Conservation (phyloP, 1,140 invertebrate genomes). For the Drosophila littoralis region DNA sequence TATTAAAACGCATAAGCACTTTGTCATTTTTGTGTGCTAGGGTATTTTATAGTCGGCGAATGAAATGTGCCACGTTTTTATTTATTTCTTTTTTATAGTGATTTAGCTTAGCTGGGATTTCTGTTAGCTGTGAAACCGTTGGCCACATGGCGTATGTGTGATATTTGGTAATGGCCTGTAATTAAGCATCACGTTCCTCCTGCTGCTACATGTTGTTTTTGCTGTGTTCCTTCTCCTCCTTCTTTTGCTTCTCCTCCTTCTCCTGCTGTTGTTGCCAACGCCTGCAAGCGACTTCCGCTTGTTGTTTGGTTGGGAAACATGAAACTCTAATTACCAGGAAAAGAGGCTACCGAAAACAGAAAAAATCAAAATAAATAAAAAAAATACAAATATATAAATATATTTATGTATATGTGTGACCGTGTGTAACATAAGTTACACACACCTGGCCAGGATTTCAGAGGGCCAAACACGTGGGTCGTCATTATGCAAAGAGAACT, state of each 20-base stretch:
- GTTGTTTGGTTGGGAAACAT: slow-evolving; percentile 65
- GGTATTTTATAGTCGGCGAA: background rate
- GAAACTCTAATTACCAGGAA: slow-evolving; percentile 78
- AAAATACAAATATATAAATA: slow-evolving; percentile 5
- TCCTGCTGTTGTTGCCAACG: slow-evolving; percentile 29
- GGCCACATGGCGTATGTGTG: slow-evolving; percentile 72
- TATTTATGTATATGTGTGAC: background rate
- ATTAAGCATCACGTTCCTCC: slow-evolving; percentile 70
- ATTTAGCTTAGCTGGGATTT: slow-evolving; percentile 33
- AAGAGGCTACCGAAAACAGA: slow-evolving; percentile 32
- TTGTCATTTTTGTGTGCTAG: background rate
- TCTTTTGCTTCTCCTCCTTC: background rate
- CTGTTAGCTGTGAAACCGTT: slow-evolving; percentile 4
- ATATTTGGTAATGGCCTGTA: slow-evolving; percentile 78
- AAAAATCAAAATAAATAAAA: slow-evolving; percentile 22
- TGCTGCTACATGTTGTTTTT: slow-evolving; percentile 21
- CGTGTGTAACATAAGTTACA: background rate
- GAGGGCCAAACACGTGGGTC: slow-evolving; percentile 24
- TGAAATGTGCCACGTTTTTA: background rate
- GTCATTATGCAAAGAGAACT: slow-evolving; percentile 24
- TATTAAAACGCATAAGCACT: too few species aligned
- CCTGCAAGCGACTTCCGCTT: slow-evolving; percentile 72
- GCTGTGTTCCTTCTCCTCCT: slow-evolving; percentile 3
- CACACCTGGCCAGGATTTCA: slow-evolving; percentile 13
- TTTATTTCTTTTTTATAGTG: slow-evolving; percentile 30